Evolutionary conservation across 2,797 vertebrate genomes (phyloP).

Genomic region (Micromesistius poutassou): DNA sequence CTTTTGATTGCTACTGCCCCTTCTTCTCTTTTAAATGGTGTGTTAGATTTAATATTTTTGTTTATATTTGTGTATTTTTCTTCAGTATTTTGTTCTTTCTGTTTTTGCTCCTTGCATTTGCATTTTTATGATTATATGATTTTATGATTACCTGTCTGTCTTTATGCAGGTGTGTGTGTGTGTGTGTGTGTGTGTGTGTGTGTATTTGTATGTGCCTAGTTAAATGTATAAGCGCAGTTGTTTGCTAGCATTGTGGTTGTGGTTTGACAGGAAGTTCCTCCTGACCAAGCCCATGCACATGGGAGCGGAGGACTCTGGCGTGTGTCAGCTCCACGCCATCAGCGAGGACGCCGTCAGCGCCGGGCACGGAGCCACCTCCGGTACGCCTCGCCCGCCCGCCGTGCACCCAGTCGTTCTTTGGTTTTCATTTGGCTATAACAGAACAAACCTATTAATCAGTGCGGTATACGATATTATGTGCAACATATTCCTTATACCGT

Average conservation of each 20-base stretch:
- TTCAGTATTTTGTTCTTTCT: no score
- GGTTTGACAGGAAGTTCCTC: conserved; percentile 84
- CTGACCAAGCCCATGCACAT: conserved; percentile 85
- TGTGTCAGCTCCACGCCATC: conserved; percentile 87
- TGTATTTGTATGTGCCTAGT: no score
- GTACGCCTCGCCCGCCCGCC: conserved; percentile 64
- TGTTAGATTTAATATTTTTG: not conserved
- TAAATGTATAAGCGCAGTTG: not conserved
- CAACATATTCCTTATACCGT: no score
- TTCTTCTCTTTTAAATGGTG: not conserved
- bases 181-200: no score
- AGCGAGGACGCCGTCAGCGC: conserved; percentile 79
- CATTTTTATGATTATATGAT: no score
- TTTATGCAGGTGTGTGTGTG: not conserved
- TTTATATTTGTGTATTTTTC: no score
- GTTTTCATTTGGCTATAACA: no score
- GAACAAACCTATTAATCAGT: no score
- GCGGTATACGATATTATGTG: no score
- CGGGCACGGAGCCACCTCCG: conserved; percentile 80
- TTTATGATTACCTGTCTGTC: no score
- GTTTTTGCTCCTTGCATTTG: no score
- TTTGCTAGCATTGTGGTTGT: conserved; percentile 16
- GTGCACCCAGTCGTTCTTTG: not conserved
- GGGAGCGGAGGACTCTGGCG: conserved; percentile 75
- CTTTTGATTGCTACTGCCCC: not conserved